Evolutionary conservation across 2,888 invertebrate species (phyloP).

Genomic region (Caenorhabditis angaria): DNA sequence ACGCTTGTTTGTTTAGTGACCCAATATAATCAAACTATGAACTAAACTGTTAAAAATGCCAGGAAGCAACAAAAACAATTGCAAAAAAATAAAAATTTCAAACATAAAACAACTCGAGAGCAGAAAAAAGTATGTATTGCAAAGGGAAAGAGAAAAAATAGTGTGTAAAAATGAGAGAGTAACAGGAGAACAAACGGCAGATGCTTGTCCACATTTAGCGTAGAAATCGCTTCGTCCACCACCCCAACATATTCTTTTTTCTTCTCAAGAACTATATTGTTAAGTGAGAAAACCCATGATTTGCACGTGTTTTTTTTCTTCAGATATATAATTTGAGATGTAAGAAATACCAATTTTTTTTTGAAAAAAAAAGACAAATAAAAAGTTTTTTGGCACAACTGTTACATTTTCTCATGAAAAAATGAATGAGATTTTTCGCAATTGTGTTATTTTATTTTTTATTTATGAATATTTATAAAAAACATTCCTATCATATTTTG

Average conservation of each 20-base stretch:
- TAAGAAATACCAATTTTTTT: not conserved
- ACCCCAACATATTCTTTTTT: too few relatives aligned
- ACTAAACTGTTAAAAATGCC: not conserved
- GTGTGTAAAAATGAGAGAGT: not conserved
- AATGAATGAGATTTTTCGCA: conserved; percentile 15
- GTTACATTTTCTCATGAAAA: not conserved
- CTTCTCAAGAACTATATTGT: not conserved
- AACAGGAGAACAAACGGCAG: not conserved
- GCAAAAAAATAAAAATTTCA: not conserved
- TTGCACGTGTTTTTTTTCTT: not conserved
- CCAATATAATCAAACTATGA: not conserved
- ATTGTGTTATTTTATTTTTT: not conserved
- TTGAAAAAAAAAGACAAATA: conserved; percentile 9
- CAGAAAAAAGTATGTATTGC: not conserved
- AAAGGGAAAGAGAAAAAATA: not conserved
- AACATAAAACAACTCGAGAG: not conserved
- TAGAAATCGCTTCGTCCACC: not conserved
- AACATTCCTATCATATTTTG: too few relatives aligned
- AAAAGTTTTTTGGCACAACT: not conserved
- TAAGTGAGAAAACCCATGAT: not conserved
- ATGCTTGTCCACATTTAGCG: not conserved
- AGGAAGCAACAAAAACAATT: not conserved
- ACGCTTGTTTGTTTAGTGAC: not conserved
- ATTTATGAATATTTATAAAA: too few relatives aligned
- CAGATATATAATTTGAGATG: conserved; percentile 2